Percentiles rank a stretch among this genome's conserved stretches.
Evolutionary conservation across 2,888 invertebrate species (phyloP).

Genomic region (Neoitamus cyanurus): DNA sequence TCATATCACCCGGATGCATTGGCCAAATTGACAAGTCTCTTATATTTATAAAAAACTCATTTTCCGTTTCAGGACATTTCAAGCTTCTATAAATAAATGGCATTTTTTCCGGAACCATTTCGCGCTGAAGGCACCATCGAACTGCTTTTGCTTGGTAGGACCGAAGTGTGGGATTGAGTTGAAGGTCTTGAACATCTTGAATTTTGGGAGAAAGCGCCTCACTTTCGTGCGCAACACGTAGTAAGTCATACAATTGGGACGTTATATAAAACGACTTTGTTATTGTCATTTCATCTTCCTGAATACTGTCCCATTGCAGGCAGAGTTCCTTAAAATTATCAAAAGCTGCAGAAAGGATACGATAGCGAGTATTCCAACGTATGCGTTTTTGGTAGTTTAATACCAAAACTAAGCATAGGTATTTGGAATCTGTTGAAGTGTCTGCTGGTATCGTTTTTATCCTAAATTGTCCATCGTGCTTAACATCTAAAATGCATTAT

Average conservation of each 20-base stretch:
- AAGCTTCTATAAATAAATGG: constrained; percentile 18
- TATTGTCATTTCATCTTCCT: neutral
- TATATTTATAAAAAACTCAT: constrained; percentile 59
- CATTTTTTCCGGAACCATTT: constrained; percentile 61
- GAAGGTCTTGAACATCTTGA: constrained; percentile 61
- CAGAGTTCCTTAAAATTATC: neutral
- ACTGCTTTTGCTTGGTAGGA: constrained; percentile 76
- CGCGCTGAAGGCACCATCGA: constrained; percentile 75
- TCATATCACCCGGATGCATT: constrained; percentile 61
- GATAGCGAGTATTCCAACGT: neutral
- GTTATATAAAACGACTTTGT: constrained; percentile 8
- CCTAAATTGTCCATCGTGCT: neutral
- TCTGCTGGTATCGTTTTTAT: neutral
- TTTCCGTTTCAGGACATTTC: constrained; percentile 52
- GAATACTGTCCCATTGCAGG: neutral
- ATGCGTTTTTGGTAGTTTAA: neutral
- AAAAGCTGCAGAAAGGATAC: neutral
- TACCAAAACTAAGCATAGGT: neutral
- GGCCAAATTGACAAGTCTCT: constrained; percentile 54
- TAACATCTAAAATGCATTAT: neutral
- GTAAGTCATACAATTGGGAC: constrained; percentile 56
- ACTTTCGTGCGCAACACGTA: constrained; percentile 55
- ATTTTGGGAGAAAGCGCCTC: constrained; percentile 49
- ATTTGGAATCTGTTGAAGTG: neutral
- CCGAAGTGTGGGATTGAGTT: constrained; percentile 69